phyloP scores from a whole-genome alignment of 1,140 invertebrate species.

The Paracyclopina nana region DNA sequence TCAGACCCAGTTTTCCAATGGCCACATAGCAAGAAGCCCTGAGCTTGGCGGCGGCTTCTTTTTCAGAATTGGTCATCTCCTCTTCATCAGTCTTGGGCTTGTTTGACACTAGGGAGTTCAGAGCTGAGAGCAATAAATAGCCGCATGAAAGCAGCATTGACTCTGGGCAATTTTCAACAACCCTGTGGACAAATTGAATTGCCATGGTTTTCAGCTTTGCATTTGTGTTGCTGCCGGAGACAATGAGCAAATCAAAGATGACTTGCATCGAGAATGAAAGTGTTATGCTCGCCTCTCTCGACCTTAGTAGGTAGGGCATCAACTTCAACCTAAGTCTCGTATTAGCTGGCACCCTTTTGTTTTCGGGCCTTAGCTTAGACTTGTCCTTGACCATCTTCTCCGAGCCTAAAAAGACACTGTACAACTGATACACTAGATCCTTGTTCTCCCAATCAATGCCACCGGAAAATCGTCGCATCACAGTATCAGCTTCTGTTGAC shows the following conservation, averaged over 20 bases:
- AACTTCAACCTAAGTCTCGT: conserved; percentile 62
- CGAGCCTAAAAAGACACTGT: conserved; percentile 52
- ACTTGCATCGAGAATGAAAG: conserved; percentile 60
- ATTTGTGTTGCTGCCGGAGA: conserved; percentile 46
- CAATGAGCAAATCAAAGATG: conserved; percentile 68
- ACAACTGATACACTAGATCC: conserved; percentile 45
- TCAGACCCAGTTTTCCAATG: conserved; percentile 45
- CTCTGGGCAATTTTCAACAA: conserved; percentile 44
- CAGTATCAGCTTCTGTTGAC: conserved; percentile 31
- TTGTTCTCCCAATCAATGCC: conserved; percentile 48
- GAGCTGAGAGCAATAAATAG: conserved; percentile 20
- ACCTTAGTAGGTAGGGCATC: conserved; percentile 56
- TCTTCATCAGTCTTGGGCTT: too few species aligned
- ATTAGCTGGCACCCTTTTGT: conserved; percentile 46
- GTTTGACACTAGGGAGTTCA: conserved; percentile 21
- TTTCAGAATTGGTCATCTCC: too few species aligned
- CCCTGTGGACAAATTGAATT: conserved; percentile 56
- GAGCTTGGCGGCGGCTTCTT: conserved; percentile 30
- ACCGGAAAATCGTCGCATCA: neutral
- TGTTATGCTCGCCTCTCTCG: conserved; percentile 50
- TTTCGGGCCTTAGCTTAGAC: conserved; percentile 33
- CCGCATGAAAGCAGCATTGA: conserved; percentile 17
- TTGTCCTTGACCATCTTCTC: conserved; percentile 23
- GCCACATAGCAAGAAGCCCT: conserved; percentile 50
- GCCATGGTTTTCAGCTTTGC: conserved; percentile 54